Percentiles rank a stretch among this genome's conserved stretches.
phyloP scores from a whole-genome alignment of 2,888 invertebrate genomes.

The Pristionchus exspectatus region DNA sequence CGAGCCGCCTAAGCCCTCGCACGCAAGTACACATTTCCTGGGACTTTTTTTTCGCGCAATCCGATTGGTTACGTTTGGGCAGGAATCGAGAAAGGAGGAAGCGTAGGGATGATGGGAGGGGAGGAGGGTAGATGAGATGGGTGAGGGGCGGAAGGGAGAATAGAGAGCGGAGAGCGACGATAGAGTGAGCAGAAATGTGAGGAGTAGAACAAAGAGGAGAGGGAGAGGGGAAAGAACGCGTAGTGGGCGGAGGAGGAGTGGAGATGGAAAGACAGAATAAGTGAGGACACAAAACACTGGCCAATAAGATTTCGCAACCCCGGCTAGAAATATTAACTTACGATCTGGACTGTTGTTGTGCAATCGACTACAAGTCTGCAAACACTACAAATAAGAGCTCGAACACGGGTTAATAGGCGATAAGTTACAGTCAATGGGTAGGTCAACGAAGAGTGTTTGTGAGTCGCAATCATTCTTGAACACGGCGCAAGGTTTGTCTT shows the following conservation, averaged over 20 bases:
- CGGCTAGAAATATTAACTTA: background rate
- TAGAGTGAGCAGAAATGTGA: slow-evolving; percentile 2
- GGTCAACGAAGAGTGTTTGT: background rate
- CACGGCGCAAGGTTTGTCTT: background rate
- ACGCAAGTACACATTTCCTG: background rate
- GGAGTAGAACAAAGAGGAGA: slow-evolving; percentile 24
- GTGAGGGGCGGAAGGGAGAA: background rate
- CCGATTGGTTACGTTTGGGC: background rate
- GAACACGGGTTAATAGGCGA: background rate
- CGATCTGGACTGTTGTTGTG: background rate
- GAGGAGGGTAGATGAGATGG: slow-evolving; percentile 18
- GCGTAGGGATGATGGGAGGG: background rate
- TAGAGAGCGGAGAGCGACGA: background rate
- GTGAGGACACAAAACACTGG: slow-evolving; percentile 8
- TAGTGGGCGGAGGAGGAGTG: too few relatives aligned
- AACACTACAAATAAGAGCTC: background rate
- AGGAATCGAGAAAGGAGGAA: slow-evolving; percentile 12
- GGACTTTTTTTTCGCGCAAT: background rate
- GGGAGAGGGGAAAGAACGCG: slow-evolving; percentile 15
- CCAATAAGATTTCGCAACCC: slow-evolving; percentile 44
- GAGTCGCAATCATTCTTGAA: background rate
- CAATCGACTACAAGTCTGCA: background rate
- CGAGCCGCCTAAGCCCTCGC: background rate
- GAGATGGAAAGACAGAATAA: slow-evolving; percentile 20
- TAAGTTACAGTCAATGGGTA: background rate